Base-by-base conservation (phyloP, 2,888 invertebrate species). In the Ectemnius cavifrons region DNA sequence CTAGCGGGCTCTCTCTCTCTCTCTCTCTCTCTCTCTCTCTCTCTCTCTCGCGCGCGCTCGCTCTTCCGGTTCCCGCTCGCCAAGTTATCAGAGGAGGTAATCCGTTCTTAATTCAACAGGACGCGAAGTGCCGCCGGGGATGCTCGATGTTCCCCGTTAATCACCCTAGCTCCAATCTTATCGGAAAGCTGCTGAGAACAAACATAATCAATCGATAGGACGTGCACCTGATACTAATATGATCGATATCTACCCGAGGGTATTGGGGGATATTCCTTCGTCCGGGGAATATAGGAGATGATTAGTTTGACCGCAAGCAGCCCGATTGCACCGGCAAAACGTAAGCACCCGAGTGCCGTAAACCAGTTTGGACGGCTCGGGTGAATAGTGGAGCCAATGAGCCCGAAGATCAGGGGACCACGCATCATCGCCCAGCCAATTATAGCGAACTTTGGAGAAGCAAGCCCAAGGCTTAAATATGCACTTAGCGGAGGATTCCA, bases 221-320 rank as follows among this genome's bases (percentile, higher is more conserved):
- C 52, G 52, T 52, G 52, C 52, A 52, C 52, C 52, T 52, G 52
- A 52, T 52, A 52, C 52, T 52, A 52, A 52, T 52, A 52, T 52
- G 52, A 52, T 52, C 52, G 52, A 52, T 52, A 52, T 52, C 52
- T 5, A 52, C 52, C n/a, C 52, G 14, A 16, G 52, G 52, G 16
- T 52, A 52, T 52, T 13, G n/a, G 37, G 8, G 52, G 16, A 52
- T 52, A 52, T 52, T 16, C 52, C 52, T 14, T 13, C 14, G 52
- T 14, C 14, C 52, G 52, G 16, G 52, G 14, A 52, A 52, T 16
- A 52, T 16, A 37, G 37, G 11, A 11, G 37, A 37, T 52, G 16
- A 52, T 52, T 52, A 52, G 52, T 52, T 52, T 14, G 52, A 16
- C 16, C n/a, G 16, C 16, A 52, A 52, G 16, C 52, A 52, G 16